A percentile compares a stretch with the other conserved stretches of the same genome.
These are phyloP conservation scores for Nebria brevicollis DNA, from an alignment of 2,888 invertebrate genomes.

Conservation along the genomic window DNA sequence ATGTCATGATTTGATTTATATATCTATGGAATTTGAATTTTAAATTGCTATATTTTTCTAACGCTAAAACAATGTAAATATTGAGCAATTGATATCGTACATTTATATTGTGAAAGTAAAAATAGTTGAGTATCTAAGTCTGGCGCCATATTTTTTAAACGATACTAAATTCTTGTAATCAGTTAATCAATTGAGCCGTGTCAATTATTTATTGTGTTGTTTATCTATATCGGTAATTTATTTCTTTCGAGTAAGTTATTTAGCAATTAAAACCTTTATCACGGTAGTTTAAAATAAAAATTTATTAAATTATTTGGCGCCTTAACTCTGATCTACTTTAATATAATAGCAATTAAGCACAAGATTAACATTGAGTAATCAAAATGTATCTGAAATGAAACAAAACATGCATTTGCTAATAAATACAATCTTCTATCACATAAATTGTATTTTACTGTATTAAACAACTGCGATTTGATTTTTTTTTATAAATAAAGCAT, in stretches of 20 bases:
- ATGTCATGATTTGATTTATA: not conserved
- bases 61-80: not conserved
- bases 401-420: too few species aligned
- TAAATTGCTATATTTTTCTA: not conserved
- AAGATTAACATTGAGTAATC: not conserved
- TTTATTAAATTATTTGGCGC: not conserved
- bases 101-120: not conserved
- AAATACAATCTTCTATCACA: too few species aligned
- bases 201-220: not conserved
- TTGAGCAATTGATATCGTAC: not conserved
- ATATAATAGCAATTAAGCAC: not conserved
- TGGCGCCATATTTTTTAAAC: not conserved
- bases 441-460: too few species aligned
- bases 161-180: not conserved
- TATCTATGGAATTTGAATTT: not conserved
- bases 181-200: not conserved
- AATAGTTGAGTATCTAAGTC: not conserved
- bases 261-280: not conserved
- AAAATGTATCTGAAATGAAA: too few species aligned
- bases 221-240: not conserved
- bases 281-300: not conserved
- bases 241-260: not conserved
- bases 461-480: too few species aligned
- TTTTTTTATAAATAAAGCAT: too few species aligned
- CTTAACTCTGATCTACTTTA: not conserved